Conservation (phyloP, 2,888 invertebrate species). For the Parochlus steinenii region DNA sequence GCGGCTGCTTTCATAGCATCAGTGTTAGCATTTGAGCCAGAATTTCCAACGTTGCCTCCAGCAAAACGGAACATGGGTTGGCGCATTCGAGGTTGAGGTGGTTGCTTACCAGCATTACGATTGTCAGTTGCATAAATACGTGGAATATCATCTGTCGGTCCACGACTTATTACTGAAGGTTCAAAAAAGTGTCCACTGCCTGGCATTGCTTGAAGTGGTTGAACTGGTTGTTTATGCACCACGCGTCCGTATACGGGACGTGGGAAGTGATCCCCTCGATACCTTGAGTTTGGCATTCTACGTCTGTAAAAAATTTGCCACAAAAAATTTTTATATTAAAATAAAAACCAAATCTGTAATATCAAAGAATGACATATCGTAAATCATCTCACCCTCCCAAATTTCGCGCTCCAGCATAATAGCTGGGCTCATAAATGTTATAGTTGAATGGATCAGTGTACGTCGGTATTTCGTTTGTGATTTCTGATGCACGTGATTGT, state of each 20-base stretch:
- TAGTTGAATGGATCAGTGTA: conserved; percentile 67
- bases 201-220: conserved; percentile 14
- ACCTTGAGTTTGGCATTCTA: conserved; percentile 19
- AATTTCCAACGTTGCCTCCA: conserved; percentile 21
- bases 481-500: conserved; percentile 72
- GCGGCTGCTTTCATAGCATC: conserved; percentile 1
- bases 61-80: conserved; percentile 26
- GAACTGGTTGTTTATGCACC: conserved; percentile 50
- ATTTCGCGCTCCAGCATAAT: conserved; percentile 33
- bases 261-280: conserved; percentile 25
- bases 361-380: background rate
- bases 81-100: background rate
- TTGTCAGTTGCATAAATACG: conserved; percentile 33
- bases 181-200: conserved; percentile 25
- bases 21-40: background rate
- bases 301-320: background rate
- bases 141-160: conserved; percentile 35
- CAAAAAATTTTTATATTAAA: background rate
- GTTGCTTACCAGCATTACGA: conserved; percentile 18
- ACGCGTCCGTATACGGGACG: conserved; percentile 56
- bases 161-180: conserved; percentile 23
- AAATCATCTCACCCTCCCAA: conserved; percentile 36
- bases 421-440: conserved; percentile 65
- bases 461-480: conserved; percentile 71
- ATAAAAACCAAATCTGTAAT: background rate